Evolutionary conservation across 2,888 invertebrate species (phyloP).

Genomic region (Abrostola triplasia): DNA sequence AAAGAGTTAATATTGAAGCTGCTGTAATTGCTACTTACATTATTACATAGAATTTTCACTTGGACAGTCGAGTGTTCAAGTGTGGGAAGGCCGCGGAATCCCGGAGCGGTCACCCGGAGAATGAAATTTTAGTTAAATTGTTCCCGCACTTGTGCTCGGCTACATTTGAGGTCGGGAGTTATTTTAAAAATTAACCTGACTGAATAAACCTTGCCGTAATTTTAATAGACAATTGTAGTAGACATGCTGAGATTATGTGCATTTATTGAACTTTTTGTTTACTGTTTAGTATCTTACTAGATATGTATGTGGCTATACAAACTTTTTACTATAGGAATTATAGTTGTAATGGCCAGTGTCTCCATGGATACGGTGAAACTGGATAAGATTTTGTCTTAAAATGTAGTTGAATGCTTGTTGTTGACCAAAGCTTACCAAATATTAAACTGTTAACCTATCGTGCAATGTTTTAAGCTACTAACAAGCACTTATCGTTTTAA

Average conservation of each 20-base stretch:
- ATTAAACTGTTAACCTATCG: background rate
- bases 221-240: too few relatives aligned
- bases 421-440: too few relatives aligned
- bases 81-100: constrained; percentile 24
- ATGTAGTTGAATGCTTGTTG: too few relatives aligned
- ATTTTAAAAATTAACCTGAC: constrained; percentile 6
- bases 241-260: too few relatives aligned
- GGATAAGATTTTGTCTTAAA: too few relatives aligned
- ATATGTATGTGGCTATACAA: too few relatives aligned
- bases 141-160: constrained; percentile 31
- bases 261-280: too few relatives aligned
- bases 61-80: constrained; percentile 17
- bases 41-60: constrained; percentile 44
- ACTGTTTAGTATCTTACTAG: too few relatives aligned
- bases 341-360: too few relatives aligned
- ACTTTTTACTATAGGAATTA: too few relatives aligned
- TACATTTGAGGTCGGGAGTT: constrained; percentile 5
- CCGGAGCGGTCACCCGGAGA: constrained; percentile 46
- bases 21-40: constrained; percentile 25
- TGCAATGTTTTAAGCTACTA: background rate
- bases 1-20: constrained; percentile 10
- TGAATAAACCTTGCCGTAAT: too few relatives aligned
- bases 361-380: too few relatives aligned
- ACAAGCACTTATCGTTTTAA: background rate
- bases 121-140: constrained; percentile 54